These are phyloP conservation scores for Nezara viridula DNA, from an alignment of 2,888 invertebrate genomes.

Conservation along the genomic window DNA sequence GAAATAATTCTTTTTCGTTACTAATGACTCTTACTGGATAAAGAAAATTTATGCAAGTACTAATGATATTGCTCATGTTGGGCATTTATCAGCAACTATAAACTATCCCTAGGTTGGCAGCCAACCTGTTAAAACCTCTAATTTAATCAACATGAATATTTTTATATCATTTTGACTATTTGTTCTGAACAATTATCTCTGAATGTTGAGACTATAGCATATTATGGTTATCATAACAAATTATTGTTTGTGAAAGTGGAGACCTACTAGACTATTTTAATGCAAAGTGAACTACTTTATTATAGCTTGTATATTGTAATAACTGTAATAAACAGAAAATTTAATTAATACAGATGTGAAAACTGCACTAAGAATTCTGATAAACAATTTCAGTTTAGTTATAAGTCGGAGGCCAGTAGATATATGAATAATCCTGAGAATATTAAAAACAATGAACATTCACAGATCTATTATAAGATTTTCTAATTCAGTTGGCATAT, in stretches of 20 bases:
- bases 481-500: slow-evolving; percentile 56
- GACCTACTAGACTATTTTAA: slow-evolving; percentile 46
- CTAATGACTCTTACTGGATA: background rate
- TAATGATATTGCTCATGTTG: background rate
- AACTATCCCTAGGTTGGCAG: background rate
- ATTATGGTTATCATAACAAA: slow-evolving; percentile 39
- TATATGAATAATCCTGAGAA: slow-evolving; percentile 38
- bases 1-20: background rate
- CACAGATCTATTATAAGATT: slow-evolving; percentile 53
- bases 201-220: background rate
- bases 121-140: background rate
- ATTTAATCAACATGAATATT: background rate
- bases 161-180: background rate
- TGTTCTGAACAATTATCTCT: background rate
- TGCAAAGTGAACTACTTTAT: slow-evolving; percentile 34
- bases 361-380: slow-evolving; percentile 11
- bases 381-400: slow-evolving; percentile 23
- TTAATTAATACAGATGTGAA: slow-evolving; percentile 13
- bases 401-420: slow-evolving; percentile 27
- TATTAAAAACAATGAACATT: slow-evolving; percentile 52
- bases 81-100: background rate
- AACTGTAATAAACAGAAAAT: slow-evolving; percentile 38
- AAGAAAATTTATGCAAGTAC: background rate
- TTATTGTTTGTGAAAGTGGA: slow-evolving; percentile 40
- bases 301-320: slow-evolving; percentile 44